Percentiles rank a stretch among this genome's conserved stretches.
Conservation (phyloP, 1,140 invertebrate genomes). For the Drosophila biarmipes region DNA sequence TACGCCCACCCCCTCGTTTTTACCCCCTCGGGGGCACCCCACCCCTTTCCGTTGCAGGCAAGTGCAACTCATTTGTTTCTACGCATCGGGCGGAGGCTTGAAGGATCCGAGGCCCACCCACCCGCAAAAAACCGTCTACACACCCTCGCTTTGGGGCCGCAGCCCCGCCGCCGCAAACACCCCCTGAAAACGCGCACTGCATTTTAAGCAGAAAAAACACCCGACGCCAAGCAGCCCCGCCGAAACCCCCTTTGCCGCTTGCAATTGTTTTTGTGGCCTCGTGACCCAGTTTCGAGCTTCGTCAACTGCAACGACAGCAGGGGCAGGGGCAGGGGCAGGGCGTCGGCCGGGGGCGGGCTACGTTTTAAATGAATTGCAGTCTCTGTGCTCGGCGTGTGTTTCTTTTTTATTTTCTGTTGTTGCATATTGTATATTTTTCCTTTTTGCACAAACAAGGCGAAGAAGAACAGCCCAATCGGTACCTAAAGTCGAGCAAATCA, state of each 20-base stretch:
- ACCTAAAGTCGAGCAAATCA: conserved; percentile 50
- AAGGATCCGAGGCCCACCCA: conserved; percentile 30
- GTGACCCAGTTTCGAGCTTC: conserved; percentile 80
- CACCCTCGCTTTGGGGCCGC: conserved; percentile 21
- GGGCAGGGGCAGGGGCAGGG: conserved; percentile 22
- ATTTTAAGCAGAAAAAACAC: conserved; percentile 62
- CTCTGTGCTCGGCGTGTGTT: conserved; percentile 23
- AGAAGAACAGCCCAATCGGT: conserved; percentile 42
- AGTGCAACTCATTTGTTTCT: conserved; percentile 53
- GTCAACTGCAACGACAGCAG: conserved; percentile 74
- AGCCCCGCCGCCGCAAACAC: background rate
- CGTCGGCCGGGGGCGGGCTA: conserved; percentile 28
- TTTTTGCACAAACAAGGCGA: conserved; percentile 35
- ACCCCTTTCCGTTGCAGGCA: conserved; percentile 19
- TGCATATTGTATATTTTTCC: conserved; percentile 27
- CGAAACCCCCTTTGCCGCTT: conserved; percentile 27
- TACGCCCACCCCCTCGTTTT: no score
- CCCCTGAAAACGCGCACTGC: conserved; percentile 56
- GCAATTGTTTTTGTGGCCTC: conserved; percentile 84
- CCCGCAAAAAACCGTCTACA: conserved; percentile 8
- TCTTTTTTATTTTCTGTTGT: conserved; percentile 24
- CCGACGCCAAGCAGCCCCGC: conserved; percentile 3
- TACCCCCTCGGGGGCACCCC: background rate
- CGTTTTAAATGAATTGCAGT: conserved; percentile 76
- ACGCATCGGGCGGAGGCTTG: conserved; percentile 47